Percentiles rank a stretch among this genome's conserved stretches.
Conservation (phyloP, 2,888 invertebrate genomes). For the Notodonta ziczac region DNA sequence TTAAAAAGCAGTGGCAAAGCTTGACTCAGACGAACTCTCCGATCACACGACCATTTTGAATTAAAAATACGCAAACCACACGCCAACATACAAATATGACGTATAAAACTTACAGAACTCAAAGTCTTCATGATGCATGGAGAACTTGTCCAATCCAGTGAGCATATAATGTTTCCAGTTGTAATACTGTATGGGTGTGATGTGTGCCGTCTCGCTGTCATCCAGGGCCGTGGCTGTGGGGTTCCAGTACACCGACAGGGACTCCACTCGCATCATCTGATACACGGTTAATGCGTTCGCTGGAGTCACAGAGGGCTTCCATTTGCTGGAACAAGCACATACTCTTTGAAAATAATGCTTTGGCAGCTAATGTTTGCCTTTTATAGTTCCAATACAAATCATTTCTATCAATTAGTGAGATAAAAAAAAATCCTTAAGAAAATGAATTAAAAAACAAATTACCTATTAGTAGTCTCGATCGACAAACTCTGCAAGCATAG, state of each 20-base stretch:
- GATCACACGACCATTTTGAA: too few species aligned
- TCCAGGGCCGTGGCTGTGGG: slow-evolving; percentile 83
- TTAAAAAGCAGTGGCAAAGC: too few species aligned
- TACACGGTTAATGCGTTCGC: slow-evolving; percentile 86
- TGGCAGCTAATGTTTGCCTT: neutral
- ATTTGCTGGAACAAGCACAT: slow-evolving; percentile 83
- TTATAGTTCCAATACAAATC: too few species aligned
- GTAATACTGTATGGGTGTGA: slow-evolving; percentile 85
- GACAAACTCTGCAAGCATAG: slow-evolving; percentile 90
- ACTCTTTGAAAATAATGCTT: neutral
- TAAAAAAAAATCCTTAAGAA: too few species aligned
- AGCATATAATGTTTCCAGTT: slow-evolving; percentile 91
- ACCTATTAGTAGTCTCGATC: slow-evolving; percentile 92
- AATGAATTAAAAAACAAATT: slow-evolving; percentile 26
- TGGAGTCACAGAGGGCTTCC: slow-evolving; percentile 88
- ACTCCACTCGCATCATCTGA: slow-evolving; percentile 91
- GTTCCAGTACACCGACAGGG: slow-evolving; percentile 92
- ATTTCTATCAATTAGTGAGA: too few species aligned
- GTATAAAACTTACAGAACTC: slow-evolving; percentile 88
- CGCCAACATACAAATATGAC: neutral
- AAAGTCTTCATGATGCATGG: slow-evolving; percentile 90
- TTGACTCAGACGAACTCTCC: too few species aligned
- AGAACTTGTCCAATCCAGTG: slow-evolving; percentile 89
- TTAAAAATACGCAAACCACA: neutral
- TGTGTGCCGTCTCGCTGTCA: slow-evolving; percentile 78